Evolutionary conservation across 2,888 invertebrate species (phyloP).

Genomic region (Synergus laeviventris): DNA sequence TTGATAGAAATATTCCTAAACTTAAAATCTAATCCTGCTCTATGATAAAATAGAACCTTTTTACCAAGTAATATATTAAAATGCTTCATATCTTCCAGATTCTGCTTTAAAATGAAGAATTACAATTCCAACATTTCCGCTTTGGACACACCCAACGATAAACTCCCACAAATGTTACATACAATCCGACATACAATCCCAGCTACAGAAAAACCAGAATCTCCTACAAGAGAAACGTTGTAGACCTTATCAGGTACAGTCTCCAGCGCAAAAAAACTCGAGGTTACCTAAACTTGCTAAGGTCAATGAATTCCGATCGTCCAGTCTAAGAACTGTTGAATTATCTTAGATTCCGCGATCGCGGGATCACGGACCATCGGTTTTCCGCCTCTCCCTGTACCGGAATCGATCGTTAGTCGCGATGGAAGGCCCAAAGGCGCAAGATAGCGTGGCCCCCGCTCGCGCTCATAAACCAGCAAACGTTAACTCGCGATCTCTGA

Average conservation of each 20-base stretch:
- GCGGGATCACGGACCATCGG: slow-evolving; percentile 17
- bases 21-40: neutral
- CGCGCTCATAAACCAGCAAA: slow-evolving; percentile 57
- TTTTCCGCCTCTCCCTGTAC: slow-evolving; percentile 17
- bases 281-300: slow-evolving; percentile 6
- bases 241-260: slow-evolving; percentile 30
- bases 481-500: slow-evolving; percentile 64
- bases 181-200: no score
- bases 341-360: slow-evolving; percentile 26
- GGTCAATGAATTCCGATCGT: slow-evolving; percentile 24
- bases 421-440: slow-evolving; percentile 22
- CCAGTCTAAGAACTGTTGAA: neutral
- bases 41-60: no score
- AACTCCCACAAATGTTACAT: neutral
- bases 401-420: slow-evolving; percentile 21
- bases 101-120: neutral
- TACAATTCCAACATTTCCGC: neutral
- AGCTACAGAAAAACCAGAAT: neutral
- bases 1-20: neutral
- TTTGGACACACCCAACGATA: slow-evolving; percentile 11
- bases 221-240: slow-evolving; percentile 11
- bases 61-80: no score
- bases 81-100: neutral
- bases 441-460: slow-evolving; percentile 45
- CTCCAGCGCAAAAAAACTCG: neutral